Conservation (phyloP, 2,888 invertebrate genomes). For the Philopedon plagiatum region DNA sequence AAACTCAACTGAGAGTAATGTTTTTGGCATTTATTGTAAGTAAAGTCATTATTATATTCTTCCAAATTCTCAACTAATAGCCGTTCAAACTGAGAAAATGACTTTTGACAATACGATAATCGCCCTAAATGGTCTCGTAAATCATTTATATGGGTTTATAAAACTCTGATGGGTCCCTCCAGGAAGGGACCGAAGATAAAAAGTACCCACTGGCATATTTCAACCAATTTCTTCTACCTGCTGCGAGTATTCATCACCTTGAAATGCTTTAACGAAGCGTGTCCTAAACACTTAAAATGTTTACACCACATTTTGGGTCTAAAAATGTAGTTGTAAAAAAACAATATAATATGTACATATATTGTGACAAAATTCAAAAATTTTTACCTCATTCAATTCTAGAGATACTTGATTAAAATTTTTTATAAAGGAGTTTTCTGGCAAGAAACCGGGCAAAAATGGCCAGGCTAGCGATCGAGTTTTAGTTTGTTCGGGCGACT, state of each 20-base stretch:
- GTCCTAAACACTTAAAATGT: slow-evolving; percentile 7
- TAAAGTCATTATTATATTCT: too few relatives aligned
- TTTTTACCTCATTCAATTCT: too few relatives aligned
- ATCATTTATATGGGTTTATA: not conserved
- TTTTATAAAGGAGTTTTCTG: too few relatives aligned
- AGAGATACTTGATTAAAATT: too few relatives aligned
- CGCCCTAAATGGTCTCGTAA: not conserved
- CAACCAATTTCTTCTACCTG: not conserved
- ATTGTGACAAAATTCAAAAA: too few relatives aligned
- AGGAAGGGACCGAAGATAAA: not conserved
- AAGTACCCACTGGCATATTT: not conserved
- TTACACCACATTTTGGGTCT: not conserved
- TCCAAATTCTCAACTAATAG: too few relatives aligned
- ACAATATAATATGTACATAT: too few relatives aligned
- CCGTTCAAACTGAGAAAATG: not conserved
- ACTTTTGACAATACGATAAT: not conserved
- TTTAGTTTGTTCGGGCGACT: too few relatives aligned
- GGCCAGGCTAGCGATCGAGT: too few relatives aligned
- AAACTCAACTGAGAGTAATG: too few relatives aligned
- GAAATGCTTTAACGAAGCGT: slow-evolving; percentile 11
- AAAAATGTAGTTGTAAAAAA: not conserved
- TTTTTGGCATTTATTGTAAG: too few relatives aligned
- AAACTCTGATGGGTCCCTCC: not conserved
- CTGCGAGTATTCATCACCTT: not conserved
- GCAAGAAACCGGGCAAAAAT: too few relatives aligned